Percentiles rank a stretch among this genome's conserved stretches.
Evolutionary conservation across 2,113 vertebrate species (phyloP).

Genomic region (Andinoacara biseriatus): DNA sequence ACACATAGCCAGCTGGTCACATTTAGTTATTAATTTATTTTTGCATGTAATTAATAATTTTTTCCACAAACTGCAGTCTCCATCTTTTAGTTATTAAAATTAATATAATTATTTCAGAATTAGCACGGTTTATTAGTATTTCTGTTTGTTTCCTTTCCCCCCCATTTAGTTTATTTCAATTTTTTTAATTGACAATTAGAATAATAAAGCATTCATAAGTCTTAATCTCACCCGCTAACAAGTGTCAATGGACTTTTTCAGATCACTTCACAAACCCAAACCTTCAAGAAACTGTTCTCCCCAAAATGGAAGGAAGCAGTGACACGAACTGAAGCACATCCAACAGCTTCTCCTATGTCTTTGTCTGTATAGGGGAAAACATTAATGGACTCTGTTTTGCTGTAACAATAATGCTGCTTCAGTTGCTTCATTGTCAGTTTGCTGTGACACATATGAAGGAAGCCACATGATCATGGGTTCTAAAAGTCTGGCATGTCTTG

Average conservation of each 20-base stretch:
- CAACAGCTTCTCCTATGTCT: background rate
- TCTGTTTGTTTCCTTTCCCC: background rate
- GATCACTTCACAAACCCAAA: conserved; percentile 78
- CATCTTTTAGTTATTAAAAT: background rate
- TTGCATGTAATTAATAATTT: background rate
- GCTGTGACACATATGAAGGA: background rate
- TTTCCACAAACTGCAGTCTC: background rate
- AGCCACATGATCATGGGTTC: background rate
- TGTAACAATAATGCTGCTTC: background rate
- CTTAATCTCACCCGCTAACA: background rate
- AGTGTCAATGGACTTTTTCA: conserved; percentile 43
- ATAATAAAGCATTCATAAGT: no score
- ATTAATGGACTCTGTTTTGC: background rate
- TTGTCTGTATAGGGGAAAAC: background rate
- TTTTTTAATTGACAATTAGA: no score
- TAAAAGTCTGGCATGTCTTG: background rate
- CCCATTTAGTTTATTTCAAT: no score
- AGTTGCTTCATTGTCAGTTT: background rate
- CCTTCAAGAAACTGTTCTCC: conserved; percentile 37
- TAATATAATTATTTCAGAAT: background rate
- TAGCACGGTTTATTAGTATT: background rate
- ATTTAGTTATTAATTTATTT: background rate
- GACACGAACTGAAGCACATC: conserved; percentile 34
- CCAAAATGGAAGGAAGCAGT: conserved; percentile 43
- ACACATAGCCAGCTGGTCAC: background rate